Base-by-base conservation (phyloP, 2,113 vertebrate species). In the Dipodomys stephensi region DNA sequence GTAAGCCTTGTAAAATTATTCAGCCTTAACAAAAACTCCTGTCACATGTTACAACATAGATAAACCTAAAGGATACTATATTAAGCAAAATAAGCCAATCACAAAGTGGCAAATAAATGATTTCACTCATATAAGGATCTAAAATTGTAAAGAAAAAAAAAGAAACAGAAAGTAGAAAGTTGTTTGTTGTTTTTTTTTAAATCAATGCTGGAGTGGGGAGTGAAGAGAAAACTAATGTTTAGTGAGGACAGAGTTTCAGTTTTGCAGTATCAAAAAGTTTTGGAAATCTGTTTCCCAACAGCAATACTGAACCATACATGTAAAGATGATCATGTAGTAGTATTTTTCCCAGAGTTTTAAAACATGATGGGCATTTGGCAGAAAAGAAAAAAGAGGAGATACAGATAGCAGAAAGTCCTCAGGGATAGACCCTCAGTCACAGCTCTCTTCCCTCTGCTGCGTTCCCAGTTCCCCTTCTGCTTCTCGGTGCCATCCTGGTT, bases 1-100 rank as follows among this genome's bases (percentile, higher is more conserved):
- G n/a, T 11, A 65, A 23, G 64, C 25, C 8, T 15, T 12, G 3
- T 27, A 67, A 53, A 62, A 71, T 76, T 87, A 78, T 19, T 78
- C 18, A 64, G 72, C n/a, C 46, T 57, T 83, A 62, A 57, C 11
- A 46, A 25, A 49, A 79, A 88, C 83, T 32, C 23, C n/a, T 78
- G n/a, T 23, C 27, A 65, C 65, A 35, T 23, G 39, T 27, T 72
- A 80, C n/a, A 86, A 83, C 9, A 39, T 20, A 30, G 20, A 39
- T 39, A 39, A 39, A 39, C 39, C 39, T 39, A 39, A 39, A 39
- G 39, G 39, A 39, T 39, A 39, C 22, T 71, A 27, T 5, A 30
- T 30, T 69, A 91, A 77, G 39, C 78, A 83, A 91, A 78, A 78
- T n/a, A 65, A 88, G 83, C 39, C 39, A n/a, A 35, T 83, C 53